These are phyloP conservation scores for Lumbricus terrestris DNA, from an alignment of 2,888 invertebrate species.

Conservation along the genomic window DNA sequence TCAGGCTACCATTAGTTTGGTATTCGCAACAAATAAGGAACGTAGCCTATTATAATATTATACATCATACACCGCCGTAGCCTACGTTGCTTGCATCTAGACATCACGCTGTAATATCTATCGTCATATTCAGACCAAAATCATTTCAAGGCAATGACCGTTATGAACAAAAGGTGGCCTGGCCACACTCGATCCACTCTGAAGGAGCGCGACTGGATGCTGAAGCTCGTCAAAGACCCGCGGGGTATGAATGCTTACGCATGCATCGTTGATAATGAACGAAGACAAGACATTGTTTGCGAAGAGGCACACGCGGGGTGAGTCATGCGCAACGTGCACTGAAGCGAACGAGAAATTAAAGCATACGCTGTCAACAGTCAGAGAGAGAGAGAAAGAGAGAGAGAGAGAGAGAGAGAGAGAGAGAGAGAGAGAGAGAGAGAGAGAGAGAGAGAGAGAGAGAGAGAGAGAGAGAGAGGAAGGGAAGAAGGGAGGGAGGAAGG, in stretches of 20 bases:
- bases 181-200: background rate
- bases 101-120: background rate
- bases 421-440: too few species aligned
- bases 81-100: background rate
- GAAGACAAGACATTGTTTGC: slow-evolving; percentile 22
- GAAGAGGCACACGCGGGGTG: background rate
- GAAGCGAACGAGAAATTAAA: background rate
- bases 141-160: background rate
- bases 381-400: background rate
- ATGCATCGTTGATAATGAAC: slow-evolving; percentile 19
- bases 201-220: background rate
- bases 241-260: background rate
- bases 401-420: too few species aligned
- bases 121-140: background rate
- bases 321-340: background rate
- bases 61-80: too few species aligned
- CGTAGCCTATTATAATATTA: background rate
- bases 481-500: too few species aligned
- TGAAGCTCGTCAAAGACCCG: background rate
- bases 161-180: background rate
- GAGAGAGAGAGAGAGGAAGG: too few species aligned
- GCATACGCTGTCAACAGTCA: background rate
- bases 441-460: too few species aligned
- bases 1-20: too few species aligned
- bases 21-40: background rate